These are phyloP conservation scores for Eilema sororculum DNA, from an alignment of 2,888 invertebrate species.

Conservation along the genomic window DNA sequence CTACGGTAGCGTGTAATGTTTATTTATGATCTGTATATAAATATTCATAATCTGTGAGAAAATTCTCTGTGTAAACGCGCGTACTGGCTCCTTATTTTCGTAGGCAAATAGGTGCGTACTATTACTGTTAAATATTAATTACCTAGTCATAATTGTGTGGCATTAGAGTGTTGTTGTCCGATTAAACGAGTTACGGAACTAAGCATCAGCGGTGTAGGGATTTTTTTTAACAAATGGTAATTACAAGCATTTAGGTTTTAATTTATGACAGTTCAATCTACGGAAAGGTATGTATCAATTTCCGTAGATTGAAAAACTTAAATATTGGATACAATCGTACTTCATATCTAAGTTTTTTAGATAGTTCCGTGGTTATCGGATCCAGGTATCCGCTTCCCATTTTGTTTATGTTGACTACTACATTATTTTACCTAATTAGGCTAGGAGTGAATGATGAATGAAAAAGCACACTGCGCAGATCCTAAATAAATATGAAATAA, in stretches of 20 bases:
- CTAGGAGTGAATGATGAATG: too few relatives aligned
- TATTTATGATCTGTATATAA: constrained; percentile 36
- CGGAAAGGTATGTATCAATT: too few relatives aligned
- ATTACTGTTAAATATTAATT: constrained; percentile 21
- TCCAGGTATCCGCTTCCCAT: too few relatives aligned
- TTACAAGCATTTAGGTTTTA: neutral
- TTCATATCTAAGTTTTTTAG: too few relatives aligned
- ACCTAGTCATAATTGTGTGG: constrained; percentile 3
- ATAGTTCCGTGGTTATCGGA: too few relatives aligned
- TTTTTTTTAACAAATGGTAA: neutral
- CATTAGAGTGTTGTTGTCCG: neutral
- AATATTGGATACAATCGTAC: too few relatives aligned
- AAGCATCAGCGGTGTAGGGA: neutral
- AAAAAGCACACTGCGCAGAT: too few relatives aligned
- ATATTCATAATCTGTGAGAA: constrained; percentile 54
- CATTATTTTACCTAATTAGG: too few relatives aligned
- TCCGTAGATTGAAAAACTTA: too few relatives aligned
- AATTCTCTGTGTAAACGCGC: constrained; percentile 25
- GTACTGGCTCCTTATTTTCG: constrained; percentile 25
- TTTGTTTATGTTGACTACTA: too few relatives aligned
- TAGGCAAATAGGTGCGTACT: constrained; percentile 21
- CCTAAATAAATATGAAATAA: too few relatives aligned
- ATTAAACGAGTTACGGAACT: constrained; percentile 4
- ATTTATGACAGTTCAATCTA: too few relatives aligned
- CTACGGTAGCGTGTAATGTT: constrained; percentile 43